Conservation (phyloP, 2,888 invertebrate species). For the Cosmia pyralina region DNA sequence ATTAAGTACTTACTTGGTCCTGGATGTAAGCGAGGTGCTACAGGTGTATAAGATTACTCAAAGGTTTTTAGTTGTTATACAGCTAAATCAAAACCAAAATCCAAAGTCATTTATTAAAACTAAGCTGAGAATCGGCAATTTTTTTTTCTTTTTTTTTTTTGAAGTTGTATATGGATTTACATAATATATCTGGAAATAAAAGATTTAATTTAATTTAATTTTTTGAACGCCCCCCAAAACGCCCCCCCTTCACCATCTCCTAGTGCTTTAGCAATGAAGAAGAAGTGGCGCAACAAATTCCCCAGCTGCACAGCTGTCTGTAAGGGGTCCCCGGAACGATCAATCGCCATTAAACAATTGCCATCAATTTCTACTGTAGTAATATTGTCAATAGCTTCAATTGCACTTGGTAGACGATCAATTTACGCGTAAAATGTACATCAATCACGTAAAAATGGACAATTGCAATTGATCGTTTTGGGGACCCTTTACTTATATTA, state of each 20-base stretch:
- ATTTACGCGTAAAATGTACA: too few relatives aligned
- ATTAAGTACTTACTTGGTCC: slow-evolving; percentile 2
- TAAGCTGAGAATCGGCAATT: background rate
- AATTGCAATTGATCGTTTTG: too few relatives aligned
- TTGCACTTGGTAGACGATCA: too few relatives aligned
- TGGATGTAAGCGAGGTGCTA: background rate
- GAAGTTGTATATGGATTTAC: too few relatives aligned
- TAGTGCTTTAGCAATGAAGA: background rate
- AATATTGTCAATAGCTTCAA: too few relatives aligned
- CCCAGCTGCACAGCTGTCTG: background rate
- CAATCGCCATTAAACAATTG: too few relatives aligned
- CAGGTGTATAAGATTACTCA: background rate
- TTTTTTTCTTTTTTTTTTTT: background rate
- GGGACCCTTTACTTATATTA: background rate
- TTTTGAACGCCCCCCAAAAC: too few relatives aligned
- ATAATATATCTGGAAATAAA: too few relatives aligned
- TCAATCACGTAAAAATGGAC: too few relatives aligned
- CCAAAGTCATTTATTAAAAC: background rate
- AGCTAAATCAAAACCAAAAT: background rate
- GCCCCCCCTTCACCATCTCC: background rate
- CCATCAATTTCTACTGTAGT: too few relatives aligned
- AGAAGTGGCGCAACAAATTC: background rate
- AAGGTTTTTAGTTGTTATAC: background rate
- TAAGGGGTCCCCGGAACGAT: too few relatives aligned
- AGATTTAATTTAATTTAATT: too few relatives aligned